phyloP scores from a whole-genome alignment of 2,888 invertebrate species.

The Pterostichus madidus region DNA sequence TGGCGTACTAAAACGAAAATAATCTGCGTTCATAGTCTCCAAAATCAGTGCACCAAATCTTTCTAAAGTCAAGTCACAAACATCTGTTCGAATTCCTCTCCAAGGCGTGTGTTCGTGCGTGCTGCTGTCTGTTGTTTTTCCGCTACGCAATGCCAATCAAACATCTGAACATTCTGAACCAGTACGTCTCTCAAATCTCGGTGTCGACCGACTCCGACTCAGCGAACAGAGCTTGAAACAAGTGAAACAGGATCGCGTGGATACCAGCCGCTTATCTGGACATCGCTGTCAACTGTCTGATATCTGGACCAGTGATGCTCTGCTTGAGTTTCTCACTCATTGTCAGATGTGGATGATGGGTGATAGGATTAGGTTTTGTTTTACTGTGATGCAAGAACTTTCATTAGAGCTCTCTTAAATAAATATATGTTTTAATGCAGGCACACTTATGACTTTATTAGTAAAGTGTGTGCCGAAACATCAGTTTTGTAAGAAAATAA shows the following conservation, averaged over 20 bases:
- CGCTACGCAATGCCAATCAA: constrained; percentile 23
- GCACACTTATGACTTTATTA: no score
- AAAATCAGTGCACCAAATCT: no score
- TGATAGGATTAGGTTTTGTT: no score
- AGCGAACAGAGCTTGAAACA: constrained; percentile 11
- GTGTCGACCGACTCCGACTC: neutral
- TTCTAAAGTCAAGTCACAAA: neutral
- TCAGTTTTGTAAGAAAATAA: no score
- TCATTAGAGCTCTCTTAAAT: no score
- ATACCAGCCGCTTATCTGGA: constrained; percentile 21
- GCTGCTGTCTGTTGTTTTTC: constrained; percentile 4
- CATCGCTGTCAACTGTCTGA: constrained; percentile 48
- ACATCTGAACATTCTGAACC: neutral
- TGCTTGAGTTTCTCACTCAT: neutral
- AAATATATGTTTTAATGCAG: no score
- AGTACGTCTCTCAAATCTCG: neutral
- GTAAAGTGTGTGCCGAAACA: no score
- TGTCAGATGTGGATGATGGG: no score
- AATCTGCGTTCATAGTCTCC: no score
- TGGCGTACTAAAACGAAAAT: no score
- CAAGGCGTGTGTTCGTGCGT: neutral
- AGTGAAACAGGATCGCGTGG: constrained; percentile 49
- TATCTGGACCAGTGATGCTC: constrained; percentile 24
- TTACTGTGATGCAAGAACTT: no score
- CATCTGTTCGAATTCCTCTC: neutral